These are phyloP conservation scores for Epicauta chinensis DNA, from an alignment of 1,140 invertebrate species.

Conservation along the genomic window DNA sequence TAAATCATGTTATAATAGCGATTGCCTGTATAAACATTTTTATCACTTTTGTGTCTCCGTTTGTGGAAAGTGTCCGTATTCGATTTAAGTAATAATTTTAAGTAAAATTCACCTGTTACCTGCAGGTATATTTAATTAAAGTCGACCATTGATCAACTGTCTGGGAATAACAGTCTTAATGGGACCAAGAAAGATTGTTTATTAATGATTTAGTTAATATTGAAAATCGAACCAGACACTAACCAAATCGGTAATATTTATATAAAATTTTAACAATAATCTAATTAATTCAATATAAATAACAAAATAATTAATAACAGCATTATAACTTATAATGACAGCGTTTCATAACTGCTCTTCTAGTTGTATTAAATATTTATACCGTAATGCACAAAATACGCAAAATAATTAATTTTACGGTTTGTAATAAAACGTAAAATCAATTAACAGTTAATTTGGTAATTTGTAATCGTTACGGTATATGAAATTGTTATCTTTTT, in stretches of 20 bases:
- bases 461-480: no score
- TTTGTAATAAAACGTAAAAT: no score
- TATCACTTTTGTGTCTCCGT: conserved; percentile 34
- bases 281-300: conserved; percentile 27
- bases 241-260: conserved; percentile 35
- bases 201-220: conserved; percentile 11
- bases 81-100: conserved; percentile 14
- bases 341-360: conserved; percentile 10
- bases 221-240: conserved; percentile 21
- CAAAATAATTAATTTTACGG: no score
- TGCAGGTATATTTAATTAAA: conserved; percentile 16
- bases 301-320: conserved; percentile 27
- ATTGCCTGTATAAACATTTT: conserved; percentile 33
- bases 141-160: conserved; percentile 16
- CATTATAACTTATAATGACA: conserved; percentile 23
- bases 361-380: conserved; percentile 18
- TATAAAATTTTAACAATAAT: conserved; percentile 42
- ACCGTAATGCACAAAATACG: no score
- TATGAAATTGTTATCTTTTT: no score
- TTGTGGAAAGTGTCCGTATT: conserved; percentile 27
- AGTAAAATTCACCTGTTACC: conserved; percentile 19
- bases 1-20: conserved; percentile 26
- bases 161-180: conserved; percentile 27
- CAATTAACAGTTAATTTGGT: no score
- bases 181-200: conserved; percentile 14